phyloP scores from a whole-genome alignment of 1,140 invertebrate species.

The Atta texana region DNA sequence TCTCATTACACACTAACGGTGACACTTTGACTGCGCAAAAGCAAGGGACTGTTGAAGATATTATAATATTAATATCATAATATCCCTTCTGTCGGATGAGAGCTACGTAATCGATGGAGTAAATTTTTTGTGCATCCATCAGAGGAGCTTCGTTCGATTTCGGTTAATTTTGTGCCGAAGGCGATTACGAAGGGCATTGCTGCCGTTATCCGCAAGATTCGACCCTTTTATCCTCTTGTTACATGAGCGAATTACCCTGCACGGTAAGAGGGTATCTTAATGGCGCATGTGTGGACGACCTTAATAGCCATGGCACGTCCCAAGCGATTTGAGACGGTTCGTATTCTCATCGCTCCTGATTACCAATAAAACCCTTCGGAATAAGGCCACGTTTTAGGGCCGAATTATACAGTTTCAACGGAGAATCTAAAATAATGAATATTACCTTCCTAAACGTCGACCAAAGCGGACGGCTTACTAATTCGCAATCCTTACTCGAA shows the following conservation, averaged over 20 bases:
- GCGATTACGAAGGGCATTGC: constrained; percentile 37
- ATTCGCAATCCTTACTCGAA: neutral
- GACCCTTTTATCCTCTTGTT: constrained; percentile 64
- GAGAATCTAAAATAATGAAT: constrained; percentile 42
- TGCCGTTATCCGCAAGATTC: constrained; percentile 53
- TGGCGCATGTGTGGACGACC: constrained; percentile 42
- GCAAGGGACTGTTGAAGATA: neutral
- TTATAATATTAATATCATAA: constrained; percentile 18
- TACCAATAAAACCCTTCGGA: constrained; percentile 43
- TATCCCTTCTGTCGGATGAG: neutral
- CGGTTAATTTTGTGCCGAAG: constrained; percentile 37
- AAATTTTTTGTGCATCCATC: constrained; percentile 40
- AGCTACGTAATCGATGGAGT: constrained; percentile 16
- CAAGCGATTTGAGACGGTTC: constrained; percentile 48
- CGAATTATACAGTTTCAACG: constrained; percentile 27
- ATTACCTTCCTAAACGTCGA: neutral
- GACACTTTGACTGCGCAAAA: neutral
- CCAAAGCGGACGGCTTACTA: neutral
- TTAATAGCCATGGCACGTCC: constrained; percentile 45
- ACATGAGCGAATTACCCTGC: constrained; percentile 53
- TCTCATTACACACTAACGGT: neutral
- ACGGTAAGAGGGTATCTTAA: constrained; percentile 39
- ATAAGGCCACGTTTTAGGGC: neutral
- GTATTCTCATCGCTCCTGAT: constrained; percentile 43
- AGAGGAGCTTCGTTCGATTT: neutral